These are phyloP conservation scores for Clarias magur DNA, from an alignment of 2,113 vertebrate species.

Conservation along the genomic window DNA sequence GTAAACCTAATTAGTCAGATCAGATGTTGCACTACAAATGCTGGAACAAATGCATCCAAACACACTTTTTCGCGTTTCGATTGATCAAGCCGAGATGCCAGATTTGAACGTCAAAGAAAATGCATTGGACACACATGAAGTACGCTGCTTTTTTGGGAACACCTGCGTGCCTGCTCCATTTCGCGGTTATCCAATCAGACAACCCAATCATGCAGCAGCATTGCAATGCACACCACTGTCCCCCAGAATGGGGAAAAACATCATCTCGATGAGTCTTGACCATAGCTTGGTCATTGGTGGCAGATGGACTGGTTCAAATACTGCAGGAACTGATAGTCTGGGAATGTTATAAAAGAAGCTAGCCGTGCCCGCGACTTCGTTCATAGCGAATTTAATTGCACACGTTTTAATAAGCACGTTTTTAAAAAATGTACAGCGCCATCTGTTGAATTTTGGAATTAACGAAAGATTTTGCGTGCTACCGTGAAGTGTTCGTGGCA, in stretches of 20 bases:
- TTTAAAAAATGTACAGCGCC: no score
- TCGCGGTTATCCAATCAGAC: neutral
- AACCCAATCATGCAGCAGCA: neutral
- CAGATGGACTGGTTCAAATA: neutral
- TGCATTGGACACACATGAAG: neutral
- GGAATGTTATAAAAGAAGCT: neutral
- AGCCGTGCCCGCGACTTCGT: no score
- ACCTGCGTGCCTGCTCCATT: neutral
- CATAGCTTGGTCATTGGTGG: neutral
- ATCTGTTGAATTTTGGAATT: no score
- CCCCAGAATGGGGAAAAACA: no score
- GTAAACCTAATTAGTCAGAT: conserved; percentile 31
- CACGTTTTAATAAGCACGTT: no score
- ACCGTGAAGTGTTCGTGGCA: no score
- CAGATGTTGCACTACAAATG: conserved; percentile 27
- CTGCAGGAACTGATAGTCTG: neutral
- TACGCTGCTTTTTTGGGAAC: neutral
- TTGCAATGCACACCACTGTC: neutral
- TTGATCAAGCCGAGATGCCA: conserved; percentile 14
- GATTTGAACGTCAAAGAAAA: neutral
- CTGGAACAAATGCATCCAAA: conserved; percentile 29
- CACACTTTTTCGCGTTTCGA: neutral
- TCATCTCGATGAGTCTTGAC: neutral
- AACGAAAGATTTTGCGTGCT: no score
- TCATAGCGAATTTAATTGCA: no score